phyloP scores from a whole-genome alignment of 2,888 invertebrate genomes.

The Lochmaea crataegi region DNA sequence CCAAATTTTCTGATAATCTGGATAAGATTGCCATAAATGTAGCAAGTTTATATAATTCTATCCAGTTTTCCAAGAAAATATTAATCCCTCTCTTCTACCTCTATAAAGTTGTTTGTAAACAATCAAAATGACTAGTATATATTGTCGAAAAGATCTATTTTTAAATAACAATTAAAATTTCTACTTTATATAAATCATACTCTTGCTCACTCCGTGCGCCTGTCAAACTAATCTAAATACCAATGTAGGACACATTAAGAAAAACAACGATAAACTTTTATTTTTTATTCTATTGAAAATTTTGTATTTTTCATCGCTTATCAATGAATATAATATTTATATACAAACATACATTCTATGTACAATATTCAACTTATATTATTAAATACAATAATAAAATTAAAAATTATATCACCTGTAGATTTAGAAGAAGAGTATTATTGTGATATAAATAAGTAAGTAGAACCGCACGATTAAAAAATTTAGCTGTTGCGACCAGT shows the following conservation, averaged over 20 bases:
- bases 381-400: slow-evolving; percentile 55
- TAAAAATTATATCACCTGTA: slow-evolving; percentile 57
- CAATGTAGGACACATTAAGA: slow-evolving; percentile 16
- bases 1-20: too few species aligned
- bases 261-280: slow-evolving; percentile 49
- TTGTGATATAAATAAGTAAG: slow-evolving; percentile 29
- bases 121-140: too few species aligned
- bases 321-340: slow-evolving; percentile 66
- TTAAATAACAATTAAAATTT: too few species aligned
- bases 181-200: background rate
- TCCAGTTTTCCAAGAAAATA: too few species aligned
- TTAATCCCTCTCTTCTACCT: too few species aligned
- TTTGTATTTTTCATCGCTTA: slow-evolving; percentile 61
- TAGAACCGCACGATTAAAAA: slow-evolving; percentile 22
- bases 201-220: background rate
- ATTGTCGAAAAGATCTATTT: too few species aligned
- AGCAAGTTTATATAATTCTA: too few species aligned
- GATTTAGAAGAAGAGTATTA: slow-evolving; percentile 54
- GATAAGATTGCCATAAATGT: too few species aligned
- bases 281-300: slow-evolving; percentile 66
- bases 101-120: too few species aligned
- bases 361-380: slow-evolving; percentile 62
- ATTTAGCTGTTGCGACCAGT: background rate
- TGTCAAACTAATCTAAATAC: background rate
- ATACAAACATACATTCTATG: slow-evolving; percentile 68